These are phyloP conservation scores for Choristoneura rosaceana DNA, from an alignment of 2,888 invertebrate genomes.

Conservation along the genomic window DNA sequence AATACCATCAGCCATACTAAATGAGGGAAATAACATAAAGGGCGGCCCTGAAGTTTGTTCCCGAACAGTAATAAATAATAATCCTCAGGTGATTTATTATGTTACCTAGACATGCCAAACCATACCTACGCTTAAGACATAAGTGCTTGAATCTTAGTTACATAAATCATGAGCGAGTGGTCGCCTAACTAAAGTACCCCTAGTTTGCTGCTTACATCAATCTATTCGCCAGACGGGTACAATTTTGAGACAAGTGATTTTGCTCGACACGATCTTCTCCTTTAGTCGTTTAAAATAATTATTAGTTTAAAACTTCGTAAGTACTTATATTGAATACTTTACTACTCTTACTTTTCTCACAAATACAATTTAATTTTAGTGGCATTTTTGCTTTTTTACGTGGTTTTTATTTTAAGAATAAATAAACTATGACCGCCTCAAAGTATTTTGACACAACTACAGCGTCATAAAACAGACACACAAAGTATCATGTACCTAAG, in stretches of 20 bases:
- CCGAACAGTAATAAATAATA: constrained; percentile 17
- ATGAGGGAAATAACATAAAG: background rate
- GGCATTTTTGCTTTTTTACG: background rate
- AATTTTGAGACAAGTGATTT: constrained; percentile 33
- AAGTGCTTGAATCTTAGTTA: constrained; percentile 35
- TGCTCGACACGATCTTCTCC: background rate
- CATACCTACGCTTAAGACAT: constrained; percentile 19
- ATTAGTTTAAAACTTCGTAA: too few species aligned
- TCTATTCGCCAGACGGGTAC: constrained; percentile 34
- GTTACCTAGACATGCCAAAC: constrained; percentile 25
- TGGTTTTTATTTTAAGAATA: background rate
- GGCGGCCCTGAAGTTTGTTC: background rate
- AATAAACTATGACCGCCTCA: constrained; percentile 15
- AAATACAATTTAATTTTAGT: background rate
- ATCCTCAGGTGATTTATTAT: constrained; percentile 14
- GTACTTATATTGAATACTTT: too few species aligned
- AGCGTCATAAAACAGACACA: constrained; percentile 54
- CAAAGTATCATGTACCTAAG: constrained; percentile 57
- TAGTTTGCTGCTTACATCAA: constrained; percentile 29
- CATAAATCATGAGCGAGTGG: constrained; percentile 35
- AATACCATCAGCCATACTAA: background rate
- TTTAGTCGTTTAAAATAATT: background rate
- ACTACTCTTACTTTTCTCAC: too few species aligned
- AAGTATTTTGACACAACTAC: constrained; percentile 45
- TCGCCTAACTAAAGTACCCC: constrained; percentile 34